Evolutionary conservation across 64 coral and sea anemone species (phyloP).

Genomic region (Acropora yongei): DNA sequence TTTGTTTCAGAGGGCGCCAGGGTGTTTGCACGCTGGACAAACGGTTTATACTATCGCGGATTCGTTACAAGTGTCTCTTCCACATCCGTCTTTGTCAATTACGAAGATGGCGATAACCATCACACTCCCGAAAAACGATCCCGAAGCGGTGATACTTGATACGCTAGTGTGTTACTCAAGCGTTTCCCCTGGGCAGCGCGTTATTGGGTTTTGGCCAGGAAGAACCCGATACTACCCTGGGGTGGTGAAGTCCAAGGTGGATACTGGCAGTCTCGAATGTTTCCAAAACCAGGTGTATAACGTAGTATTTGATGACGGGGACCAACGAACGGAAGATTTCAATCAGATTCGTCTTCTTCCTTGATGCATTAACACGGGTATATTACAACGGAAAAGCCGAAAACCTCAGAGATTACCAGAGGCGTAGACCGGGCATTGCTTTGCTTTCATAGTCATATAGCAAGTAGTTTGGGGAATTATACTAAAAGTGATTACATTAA

Average conservation of each 20-base stretch:
- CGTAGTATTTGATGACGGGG: conserved; percentile 54
- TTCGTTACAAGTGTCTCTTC: conserved; percentile 47
- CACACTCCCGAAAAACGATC: conserved; percentile 54
- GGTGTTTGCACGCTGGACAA: conserved; percentile 79
- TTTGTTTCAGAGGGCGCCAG: conserved; percentile 63
- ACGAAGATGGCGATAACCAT: conserved; percentile 80
- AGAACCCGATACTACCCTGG: conserved; percentile 35
- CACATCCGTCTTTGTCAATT: conserved; percentile 57
- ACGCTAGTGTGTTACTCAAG: conserved; percentile 42
- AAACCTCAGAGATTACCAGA: no score
- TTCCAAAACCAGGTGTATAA: conserved; percentile 17
- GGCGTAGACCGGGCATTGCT: no score
- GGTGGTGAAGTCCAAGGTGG: neutral
- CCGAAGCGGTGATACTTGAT: conserved; percentile 61
- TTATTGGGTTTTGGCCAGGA: conserved; percentile 69
- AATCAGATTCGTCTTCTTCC: conserved; percentile 29
- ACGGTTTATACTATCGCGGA: conserved; percentile 61
- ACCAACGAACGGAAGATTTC: conserved; percentile 5
- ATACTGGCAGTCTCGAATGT: neutral
- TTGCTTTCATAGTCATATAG: no score
- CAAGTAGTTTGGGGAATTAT: neutral
- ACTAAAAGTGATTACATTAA: neutral
- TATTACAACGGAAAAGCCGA: neutral
- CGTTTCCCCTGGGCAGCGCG: conserved; percentile 62
- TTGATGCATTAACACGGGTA: conserved; percentile 25